Evolutionary conservation across 2,797 vertebrate genomes (phyloP).

Genomic region (Cebuella pygmaea): DNA sequence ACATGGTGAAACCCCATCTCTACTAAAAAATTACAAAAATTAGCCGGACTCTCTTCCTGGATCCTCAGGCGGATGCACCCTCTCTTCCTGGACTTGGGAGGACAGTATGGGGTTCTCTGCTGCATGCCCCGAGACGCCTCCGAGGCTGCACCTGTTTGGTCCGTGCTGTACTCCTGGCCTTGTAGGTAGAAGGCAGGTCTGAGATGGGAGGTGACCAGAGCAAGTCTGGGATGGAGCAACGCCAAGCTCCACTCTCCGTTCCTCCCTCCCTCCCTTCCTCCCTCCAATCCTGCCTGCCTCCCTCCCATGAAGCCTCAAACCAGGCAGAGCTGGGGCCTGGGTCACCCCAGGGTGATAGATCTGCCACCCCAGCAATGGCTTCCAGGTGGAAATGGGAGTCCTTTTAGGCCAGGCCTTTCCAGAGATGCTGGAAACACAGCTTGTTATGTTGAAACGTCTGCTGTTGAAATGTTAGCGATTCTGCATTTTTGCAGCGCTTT

Average conservation of each 20-base stretch:
- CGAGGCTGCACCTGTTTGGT: fast-evolving
- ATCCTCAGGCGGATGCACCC: fast-evolving
- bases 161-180: neutral
- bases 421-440: neutral
- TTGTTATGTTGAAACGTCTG: neutral
- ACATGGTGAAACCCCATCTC: neutral
- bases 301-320: neutral
- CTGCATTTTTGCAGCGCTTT: neutral
- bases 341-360: neutral
- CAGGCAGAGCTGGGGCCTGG: neutral
- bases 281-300: no score
- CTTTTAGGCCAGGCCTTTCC: neutral
- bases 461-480: neutral
- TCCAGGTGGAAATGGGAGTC: neutral
- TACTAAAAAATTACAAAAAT: neutral
- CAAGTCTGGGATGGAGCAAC: no score
- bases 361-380: neutral
- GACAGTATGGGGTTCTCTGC: neutral
- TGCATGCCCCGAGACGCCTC: fast-evolving
- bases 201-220: no score
- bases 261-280: no score
- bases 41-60: neutral
- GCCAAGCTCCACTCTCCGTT: neutral
- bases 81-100: neutral
- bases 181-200: neutral